phyloP scores from a whole-genome alignment of 1,140 invertebrate species.

The Micrasema minimum region DNA sequence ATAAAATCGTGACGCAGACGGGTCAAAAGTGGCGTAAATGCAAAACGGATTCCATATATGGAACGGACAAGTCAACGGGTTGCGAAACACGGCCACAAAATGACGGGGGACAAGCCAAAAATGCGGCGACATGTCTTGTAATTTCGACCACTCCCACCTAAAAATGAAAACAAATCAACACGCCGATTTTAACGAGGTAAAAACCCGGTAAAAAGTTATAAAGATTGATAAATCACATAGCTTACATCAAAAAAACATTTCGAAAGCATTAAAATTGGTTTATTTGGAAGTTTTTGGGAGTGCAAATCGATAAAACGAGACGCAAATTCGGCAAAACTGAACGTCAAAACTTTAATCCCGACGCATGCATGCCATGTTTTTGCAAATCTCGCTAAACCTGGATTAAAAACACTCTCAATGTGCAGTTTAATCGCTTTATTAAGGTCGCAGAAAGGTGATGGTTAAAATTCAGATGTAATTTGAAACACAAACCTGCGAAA shows the following conservation, averaged over 20 bases:
- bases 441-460: background rate
- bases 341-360: background rate
- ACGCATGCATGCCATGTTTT: conserved; percentile 11
- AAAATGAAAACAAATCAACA: background rate
- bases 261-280: too few relatives aligned
- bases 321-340: conserved; percentile 7
- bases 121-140: background rate
- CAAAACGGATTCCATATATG: background rate
- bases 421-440: background rate
- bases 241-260: too few relatives aligned
- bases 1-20: background rate
- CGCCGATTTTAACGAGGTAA: background rate
- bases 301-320: background rate
- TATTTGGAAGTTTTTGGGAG: background rate
- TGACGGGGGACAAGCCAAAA: conserved; percentile 3
- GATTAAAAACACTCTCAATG: background rate
- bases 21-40: background rate
- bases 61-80: background rate
- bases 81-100: background rate
- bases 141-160: conserved; percentile 7
- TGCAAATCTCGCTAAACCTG: background rate
- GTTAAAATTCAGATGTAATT: background rate
- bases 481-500: conserved; percentile 59
- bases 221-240: too few relatives aligned
- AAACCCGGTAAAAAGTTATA: too few relatives aligned